Evolutionary conservation across 2,113 vertebrate species (phyloP).

Genomic region (Passer montanus): DNA sequence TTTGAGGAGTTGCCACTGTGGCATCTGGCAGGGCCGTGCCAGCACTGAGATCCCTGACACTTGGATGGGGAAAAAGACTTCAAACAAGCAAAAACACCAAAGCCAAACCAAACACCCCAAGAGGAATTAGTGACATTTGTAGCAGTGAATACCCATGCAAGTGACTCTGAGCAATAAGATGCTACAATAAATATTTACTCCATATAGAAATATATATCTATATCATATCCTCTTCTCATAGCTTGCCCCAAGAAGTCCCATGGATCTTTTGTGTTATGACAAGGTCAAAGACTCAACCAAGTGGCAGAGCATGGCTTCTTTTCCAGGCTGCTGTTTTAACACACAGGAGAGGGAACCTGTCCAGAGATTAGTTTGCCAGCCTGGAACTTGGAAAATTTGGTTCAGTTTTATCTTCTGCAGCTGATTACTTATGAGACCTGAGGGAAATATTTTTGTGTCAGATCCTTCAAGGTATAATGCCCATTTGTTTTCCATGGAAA

Average conservation of each 20-base stretch:
- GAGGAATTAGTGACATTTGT: rapidly evolving
- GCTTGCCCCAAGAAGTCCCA: not conserved
- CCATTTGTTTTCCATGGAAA: constrained; percentile 16
- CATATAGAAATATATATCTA: not conserved
- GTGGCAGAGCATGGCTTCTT: rapidly evolving
- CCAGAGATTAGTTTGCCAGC: not conserved
- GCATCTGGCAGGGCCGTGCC: not conserved
- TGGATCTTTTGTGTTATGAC: rapidly evolving
- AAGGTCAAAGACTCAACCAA: not conserved
- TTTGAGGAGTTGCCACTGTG: not conserved
- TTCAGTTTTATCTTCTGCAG: not conserved
- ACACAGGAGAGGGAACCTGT: not conserved
- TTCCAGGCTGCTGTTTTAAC: not conserved
- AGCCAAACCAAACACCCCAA: not conserved
- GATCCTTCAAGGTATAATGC: not conserved
- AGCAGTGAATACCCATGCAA: not conserved
- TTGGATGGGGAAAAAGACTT: not conserved
- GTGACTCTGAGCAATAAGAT: not conserved
- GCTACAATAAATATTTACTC: not conserved
- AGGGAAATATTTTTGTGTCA: not conserved
- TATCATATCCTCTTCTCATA: not conserved
- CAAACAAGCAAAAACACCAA: not conserved
- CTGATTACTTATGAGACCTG: not conserved
- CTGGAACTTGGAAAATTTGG: not conserved
- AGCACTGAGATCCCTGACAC: rapidly evolving